A percentile compares a stretch with the other conserved stretches of the same genome.
Conservation (phyloP, 2,888 invertebrate genomes). For the Mesorhabditis spiculigera region DNA sequence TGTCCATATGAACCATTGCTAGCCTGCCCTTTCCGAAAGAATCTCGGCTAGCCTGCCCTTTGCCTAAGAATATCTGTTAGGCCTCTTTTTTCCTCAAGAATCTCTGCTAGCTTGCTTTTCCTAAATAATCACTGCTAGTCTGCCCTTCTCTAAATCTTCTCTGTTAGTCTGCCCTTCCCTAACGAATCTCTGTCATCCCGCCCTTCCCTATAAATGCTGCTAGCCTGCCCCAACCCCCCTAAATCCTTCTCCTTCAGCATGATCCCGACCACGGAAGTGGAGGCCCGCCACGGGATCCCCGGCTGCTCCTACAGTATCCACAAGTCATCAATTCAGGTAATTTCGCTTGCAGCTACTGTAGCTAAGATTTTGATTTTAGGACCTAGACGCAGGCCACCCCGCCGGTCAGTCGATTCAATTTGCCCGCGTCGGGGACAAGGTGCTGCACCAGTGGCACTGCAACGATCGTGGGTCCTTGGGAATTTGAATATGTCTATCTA, state of each 20-base stretch:
- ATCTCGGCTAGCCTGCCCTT: neutral
- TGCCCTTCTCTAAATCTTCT: neutral
- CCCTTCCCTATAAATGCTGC: neutral
- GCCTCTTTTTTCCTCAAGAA: neutral
- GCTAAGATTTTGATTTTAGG: slow-evolving; percentile 22
- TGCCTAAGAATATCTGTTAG: neutral
- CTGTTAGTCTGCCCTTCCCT: neutral
- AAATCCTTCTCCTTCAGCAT: slow-evolving; percentile 35
- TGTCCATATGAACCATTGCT: neutral
- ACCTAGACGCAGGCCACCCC: slow-evolving; percentile 45
- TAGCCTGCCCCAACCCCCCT: neutral
- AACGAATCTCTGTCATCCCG: neutral
- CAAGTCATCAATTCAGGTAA: slow-evolving; percentile 45
- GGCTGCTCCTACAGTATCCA: slow-evolving; percentile 58
- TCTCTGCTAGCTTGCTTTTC: neutral
- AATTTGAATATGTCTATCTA: neutral
- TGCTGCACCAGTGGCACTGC: slow-evolving; percentile 58
- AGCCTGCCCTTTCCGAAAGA: neutral
- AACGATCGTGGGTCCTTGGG: slow-evolving; percentile 50
- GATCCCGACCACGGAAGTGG: slow-evolving; percentile 58
- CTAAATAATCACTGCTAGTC: neutral
- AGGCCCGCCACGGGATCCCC: slow-evolving; percentile 56
- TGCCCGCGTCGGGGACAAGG: slow-evolving; percentile 56
- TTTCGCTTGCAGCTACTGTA: neutral
- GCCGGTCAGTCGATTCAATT: slow-evolving; percentile 56